Conservation (phyloP, 2,888 invertebrate genomes). For the Coelinius sp. region DNA sequence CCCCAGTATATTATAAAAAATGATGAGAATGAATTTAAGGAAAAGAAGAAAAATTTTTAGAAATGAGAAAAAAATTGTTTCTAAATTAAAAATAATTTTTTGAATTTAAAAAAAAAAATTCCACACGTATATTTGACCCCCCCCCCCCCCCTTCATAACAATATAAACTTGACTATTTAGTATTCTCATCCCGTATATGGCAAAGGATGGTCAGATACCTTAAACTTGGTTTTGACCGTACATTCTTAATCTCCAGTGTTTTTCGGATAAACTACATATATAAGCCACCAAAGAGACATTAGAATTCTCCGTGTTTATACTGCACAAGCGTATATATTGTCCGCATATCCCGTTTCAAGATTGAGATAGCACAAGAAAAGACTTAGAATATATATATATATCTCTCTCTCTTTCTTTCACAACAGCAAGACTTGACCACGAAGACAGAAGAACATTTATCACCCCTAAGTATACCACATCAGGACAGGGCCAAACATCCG, state of each 20-base stretch:
- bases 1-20: no score
- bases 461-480: constrained; percentile 55
- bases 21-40: no score
- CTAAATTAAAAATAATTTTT: neutral
- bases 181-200: neutral
- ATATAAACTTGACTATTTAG: neutral
- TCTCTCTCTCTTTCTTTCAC: constrained; percentile 19
- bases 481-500: constrained; percentile 64
- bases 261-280: neutral
- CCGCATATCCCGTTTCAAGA: constrained; percentile 68
- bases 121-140: neutral
- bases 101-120: neutral
- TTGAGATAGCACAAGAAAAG: constrained; percentile 60
- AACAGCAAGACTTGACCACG: constrained; percentile 50
- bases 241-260: neutral
- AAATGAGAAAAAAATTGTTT: no score
- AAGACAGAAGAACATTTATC: constrained; percentile 64
- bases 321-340: constrained; percentile 32
- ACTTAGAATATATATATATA: constrained; percentile 40
- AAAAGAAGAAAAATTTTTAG: no score
- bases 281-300: constrained; percentile 55
- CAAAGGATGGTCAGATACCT: neutral
- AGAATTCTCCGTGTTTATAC: constrained; percentile 53
- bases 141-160: neutral
- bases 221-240: neutral